phyloP scores from a whole-genome alignment of 2,113 vertebrate genomes.

The Rallus limicola region DNA sequence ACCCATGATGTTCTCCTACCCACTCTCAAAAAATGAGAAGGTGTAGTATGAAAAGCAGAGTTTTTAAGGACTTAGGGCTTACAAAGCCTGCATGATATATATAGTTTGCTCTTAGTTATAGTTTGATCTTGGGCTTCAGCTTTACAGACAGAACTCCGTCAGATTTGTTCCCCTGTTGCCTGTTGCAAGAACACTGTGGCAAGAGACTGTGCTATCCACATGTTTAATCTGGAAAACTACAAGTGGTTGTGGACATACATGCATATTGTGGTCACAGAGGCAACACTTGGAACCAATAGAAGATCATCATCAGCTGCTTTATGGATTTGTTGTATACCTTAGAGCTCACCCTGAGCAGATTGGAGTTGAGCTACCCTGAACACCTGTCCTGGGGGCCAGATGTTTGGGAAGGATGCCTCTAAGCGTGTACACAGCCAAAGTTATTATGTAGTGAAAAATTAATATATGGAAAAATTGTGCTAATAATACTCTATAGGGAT shows the following conservation, averaged over 20 bases:
- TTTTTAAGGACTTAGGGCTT: neutral
- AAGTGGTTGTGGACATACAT: fast-evolving
- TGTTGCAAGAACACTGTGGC: neutral
- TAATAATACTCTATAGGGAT: neutral
- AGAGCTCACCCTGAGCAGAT: fast-evolving
- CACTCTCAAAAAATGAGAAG: neutral
- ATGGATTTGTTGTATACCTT: neutral
- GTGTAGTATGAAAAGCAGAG: neutral
- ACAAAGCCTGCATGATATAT: neutral
- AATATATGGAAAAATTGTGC: neutral
- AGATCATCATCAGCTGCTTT: neutral
- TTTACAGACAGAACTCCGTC: neutral
- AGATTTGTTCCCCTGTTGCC: fast-evolving
- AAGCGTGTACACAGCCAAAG: neutral
- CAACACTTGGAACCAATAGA: fast-evolving
- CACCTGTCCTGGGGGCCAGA: neutral
- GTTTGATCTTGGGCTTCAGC: neutral
- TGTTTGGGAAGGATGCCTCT: neutral
- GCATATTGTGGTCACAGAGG: fast-evolving
- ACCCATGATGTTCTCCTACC: neutral
- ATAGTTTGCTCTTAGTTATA: neutral
- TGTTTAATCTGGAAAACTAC: neutral
- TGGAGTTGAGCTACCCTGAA: neutral
- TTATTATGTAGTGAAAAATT: neutral
- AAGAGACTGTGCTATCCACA: fast-evolving